Evolutionary conservation across 2,888 invertebrate genomes (phyloP).

Genomic region (Sarcophaga rosellei): DNA sequence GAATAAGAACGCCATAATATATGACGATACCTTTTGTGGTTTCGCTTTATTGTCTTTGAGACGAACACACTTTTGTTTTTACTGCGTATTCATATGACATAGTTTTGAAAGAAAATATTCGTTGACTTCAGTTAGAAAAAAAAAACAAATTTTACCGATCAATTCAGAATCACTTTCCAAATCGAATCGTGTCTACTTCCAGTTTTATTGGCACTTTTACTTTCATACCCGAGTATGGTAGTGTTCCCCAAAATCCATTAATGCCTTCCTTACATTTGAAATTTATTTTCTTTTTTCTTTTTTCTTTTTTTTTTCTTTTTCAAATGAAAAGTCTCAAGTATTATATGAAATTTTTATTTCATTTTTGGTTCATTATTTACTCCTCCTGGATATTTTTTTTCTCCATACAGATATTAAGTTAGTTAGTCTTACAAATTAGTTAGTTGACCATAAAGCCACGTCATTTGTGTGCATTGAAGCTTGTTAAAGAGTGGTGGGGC

Average conservation of each 20-base stretch:
- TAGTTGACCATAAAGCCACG: slow-evolving; percentile 57
- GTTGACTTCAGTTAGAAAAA: too few relatives aligned
- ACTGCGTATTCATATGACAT: too few relatives aligned
- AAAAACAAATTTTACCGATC: too few relatives aligned
- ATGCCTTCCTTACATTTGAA: neutral
- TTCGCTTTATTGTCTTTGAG: too few relatives aligned
- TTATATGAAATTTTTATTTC: slow-evolving; percentile 22
- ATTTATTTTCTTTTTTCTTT: neutral
- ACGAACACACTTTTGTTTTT: too few relatives aligned
- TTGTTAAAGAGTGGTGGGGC: slow-evolving; percentile 22
- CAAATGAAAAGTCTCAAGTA: slow-evolving; percentile 38
- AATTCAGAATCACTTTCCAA: too few relatives aligned
- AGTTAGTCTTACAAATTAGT: slow-evolving; percentile 54
- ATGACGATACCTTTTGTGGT: too few relatives aligned
- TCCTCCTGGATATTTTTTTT: neutral
- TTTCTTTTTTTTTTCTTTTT: slow-evolving; percentile 13
- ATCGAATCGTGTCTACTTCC: too few relatives aligned
- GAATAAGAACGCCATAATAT: too few relatives aligned
- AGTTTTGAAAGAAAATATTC: too few relatives aligned
- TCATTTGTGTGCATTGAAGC: slow-evolving; percentile 2
- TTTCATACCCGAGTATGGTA: neutral
- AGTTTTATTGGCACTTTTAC: neutral
- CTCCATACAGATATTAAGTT: neutral
- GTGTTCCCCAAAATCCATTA: neutral
- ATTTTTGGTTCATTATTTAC: slow-evolving; percentile 7